Percentiles rank a stretch among this genome's conserved stretches.
Evolutionary conservation across 2,113 vertebrate species (phyloP).

Genomic region (Tricholaema leucomelas): DNA sequence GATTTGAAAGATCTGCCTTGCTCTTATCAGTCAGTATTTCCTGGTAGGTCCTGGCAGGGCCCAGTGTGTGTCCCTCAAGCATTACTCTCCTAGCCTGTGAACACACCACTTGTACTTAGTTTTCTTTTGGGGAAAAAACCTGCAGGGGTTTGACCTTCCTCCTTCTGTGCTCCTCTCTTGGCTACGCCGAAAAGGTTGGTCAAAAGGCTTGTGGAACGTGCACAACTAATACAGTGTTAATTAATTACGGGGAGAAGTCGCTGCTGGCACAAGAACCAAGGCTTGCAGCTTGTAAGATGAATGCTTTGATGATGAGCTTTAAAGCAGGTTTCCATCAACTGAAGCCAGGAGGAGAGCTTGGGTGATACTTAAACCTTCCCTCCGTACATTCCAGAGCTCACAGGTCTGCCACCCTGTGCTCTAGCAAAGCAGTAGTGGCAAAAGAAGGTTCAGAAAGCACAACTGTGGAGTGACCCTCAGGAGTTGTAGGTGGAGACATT

Average conservation of each 20-base stretch:
- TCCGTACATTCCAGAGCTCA: neutral
- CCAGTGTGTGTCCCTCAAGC: neutral
- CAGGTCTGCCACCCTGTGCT: neutral
- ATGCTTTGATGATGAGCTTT: conserved; percentile 72
- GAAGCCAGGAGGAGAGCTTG: conserved; percentile 51
- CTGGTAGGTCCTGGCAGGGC: neutral
- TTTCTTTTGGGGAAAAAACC: neutral
- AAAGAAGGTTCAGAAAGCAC: neutral
- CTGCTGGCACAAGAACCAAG: conserved; percentile 69
- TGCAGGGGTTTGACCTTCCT: neutral
- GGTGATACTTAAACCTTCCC: conserved; percentile 48
- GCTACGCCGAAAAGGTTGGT: neutral
- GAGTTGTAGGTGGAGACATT: neutral
- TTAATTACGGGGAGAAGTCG: conserved; percentile 53
- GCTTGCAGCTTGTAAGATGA: conserved; percentile 70
- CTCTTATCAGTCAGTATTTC: accelerated
- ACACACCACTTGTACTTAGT: accelerated
- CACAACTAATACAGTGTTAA: conserved; percentile 73
- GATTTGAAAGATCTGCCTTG: neutral
- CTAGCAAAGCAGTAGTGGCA: neutral
- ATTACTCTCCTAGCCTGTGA: neutral
- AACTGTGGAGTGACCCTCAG: neutral
- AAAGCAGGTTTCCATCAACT: conserved; percentile 64
- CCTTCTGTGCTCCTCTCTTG: neutral
- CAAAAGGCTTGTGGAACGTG: conserved; percentile 24